Evolutionary conservation across 2,113 vertebrate genomes (phyloP), one percentile per base, ranked within the genome.

Genomic region (Pheucticus melanocephalus): DNA sequence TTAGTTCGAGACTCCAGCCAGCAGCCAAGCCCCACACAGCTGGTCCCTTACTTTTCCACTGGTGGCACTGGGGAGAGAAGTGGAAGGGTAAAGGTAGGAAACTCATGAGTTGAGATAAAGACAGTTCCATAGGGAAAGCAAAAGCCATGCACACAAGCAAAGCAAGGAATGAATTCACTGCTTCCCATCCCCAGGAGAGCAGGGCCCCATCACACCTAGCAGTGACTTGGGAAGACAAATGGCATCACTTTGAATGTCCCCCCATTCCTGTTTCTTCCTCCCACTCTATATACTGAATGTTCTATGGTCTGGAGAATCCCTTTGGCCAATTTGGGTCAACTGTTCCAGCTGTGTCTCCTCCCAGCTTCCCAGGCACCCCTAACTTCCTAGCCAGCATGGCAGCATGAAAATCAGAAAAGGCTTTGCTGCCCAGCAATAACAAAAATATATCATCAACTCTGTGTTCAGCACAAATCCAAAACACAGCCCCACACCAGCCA

Each of bases 101-200:
- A 12, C 17, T 59, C 31, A 44, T 0, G 0, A 37, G 21, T 15
- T 68, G 25, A 50, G 20, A 7, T 24, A 27, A 31, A 44, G 51
- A 14, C 16, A 50, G 25, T 42, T 66, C 25, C 31, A 18, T 6
- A 50, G 17, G 35, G 44, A 18, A 68, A 27, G 17, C 31, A 50
- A 10, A 59, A 76, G 11, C 14, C 0, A 0, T 0, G 1, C 44
- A 59, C 21, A 37, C 25, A 42, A 31, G 17, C 35, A 59, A 57
- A 76, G 25, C 21, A 42, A 59, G 31, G 35, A 59, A 42, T 35
- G 5, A 50, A 31, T 31, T 76, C 25, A 1, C 17, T 37, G 21
- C 31, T 59, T 51, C 11, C 25, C 27, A 59, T 44, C 11, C 1
- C 25, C 51, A 37, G 61, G 35, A 59, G 44, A 50, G 13, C 61